phyloP scores from a whole-genome alignment of 2,888 invertebrate species.

The Acanthococcus lagerstroemiae region DNA sequence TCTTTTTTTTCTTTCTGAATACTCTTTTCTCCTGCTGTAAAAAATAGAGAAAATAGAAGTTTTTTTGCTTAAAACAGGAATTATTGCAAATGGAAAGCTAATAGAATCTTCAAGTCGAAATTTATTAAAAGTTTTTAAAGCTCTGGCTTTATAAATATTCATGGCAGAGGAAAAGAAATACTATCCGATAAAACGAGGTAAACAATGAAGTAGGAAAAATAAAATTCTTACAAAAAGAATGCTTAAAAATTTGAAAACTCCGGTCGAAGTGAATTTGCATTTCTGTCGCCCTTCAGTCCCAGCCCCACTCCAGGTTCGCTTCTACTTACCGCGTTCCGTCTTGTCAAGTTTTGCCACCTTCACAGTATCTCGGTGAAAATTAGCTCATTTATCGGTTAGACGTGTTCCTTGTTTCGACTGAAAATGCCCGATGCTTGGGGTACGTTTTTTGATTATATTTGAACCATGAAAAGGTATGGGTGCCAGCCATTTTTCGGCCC shows the following conservation, averaged over 20 bases:
- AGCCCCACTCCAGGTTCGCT: no score
- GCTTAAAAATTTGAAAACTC: conserved; percentile 25
- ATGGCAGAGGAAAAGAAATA: conserved; percentile 17
- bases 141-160: conserved; percentile 22
- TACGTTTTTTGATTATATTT: no score
- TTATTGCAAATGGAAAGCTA: conserved; percentile 29
- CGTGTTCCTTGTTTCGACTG: no score
- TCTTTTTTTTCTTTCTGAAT: neutral
- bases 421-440: no score
- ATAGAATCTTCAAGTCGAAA: conserved; percentile 28
- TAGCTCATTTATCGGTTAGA: no score
- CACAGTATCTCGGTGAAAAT: no score
- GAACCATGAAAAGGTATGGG: no score
- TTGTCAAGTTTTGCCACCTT: no score
- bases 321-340: no score
- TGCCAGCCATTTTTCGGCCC: no score
- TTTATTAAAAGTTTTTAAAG: conserved; percentile 27
- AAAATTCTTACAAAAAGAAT: conserved; percentile 26
- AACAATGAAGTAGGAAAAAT: conserved; percentile 19
- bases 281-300: no score
- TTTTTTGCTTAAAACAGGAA: conserved; percentile 17
- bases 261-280: conserved; percentile 24
- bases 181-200: conserved; percentile 20
- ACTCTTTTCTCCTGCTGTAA: neutral
- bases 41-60: conserved; percentile 9